Evolutionary conservation across 2,113 vertebrate species (phyloP).

Genomic region (Indicator indicator): DNA sequence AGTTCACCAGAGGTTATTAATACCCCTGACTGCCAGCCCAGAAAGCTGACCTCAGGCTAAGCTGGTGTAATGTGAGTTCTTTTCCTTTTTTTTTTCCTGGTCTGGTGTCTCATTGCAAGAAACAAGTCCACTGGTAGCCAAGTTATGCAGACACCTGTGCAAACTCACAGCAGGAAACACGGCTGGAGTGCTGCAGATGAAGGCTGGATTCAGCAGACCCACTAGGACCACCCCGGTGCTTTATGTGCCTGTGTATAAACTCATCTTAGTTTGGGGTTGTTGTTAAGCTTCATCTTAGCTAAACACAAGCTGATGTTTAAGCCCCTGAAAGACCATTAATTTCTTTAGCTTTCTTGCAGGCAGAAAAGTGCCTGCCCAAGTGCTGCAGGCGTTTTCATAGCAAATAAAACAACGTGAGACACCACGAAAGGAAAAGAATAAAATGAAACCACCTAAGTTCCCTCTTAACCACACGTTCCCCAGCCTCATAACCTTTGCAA

Average conservation of each 20-base stretch:
- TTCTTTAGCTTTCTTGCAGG: neutral
- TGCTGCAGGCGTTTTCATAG: neutral
- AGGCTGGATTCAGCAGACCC: neutral
- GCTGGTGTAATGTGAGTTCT: neutral
- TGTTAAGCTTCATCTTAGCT: neutral
- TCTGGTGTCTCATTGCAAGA: neutral
- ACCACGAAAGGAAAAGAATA: neutral
- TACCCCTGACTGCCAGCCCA: neutral
- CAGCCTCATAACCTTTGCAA: conserved; percentile 4
- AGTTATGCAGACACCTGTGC: conserved; percentile 47
- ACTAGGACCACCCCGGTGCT: conserved; percentile 27
- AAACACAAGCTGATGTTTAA: conserved; percentile 3
- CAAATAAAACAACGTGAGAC: neutral
- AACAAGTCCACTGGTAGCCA: neutral
- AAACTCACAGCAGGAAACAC: conserved; percentile 24
- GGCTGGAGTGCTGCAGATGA: neutral
- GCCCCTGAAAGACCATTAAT: neutral
- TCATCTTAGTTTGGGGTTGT: neutral
- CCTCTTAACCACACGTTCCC: conserved; percentile 28
- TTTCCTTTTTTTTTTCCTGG: neutral
- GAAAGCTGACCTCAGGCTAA: neutral
- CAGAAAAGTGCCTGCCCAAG: neutral
- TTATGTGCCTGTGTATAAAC: neutral
- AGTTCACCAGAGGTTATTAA: neutral
- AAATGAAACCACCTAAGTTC: neutral